Evolutionary conservation across 92 coral and sea anemone species (phyloP).

Genomic region (Heteractis magnifica): DNA sequence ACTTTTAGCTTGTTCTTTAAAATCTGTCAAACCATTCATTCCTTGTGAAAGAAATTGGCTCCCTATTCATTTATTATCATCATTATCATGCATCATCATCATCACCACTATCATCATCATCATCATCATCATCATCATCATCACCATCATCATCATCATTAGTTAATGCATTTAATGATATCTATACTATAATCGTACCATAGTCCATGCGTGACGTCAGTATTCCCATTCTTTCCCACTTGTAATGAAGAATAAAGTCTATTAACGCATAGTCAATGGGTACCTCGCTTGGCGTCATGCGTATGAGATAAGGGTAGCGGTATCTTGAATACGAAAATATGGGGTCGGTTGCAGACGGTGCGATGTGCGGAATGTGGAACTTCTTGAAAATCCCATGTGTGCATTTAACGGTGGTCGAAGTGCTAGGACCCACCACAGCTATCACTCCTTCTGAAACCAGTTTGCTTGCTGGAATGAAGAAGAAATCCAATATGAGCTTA

Average conservation of each 20-base stretch:
- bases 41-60: conserved; percentile 23
- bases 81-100: neutral
- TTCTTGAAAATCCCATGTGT: conserved; percentile 53
- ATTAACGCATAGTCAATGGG: conserved; percentile 30
- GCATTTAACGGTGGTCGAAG: conserved; percentile 68
- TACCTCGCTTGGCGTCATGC: conserved; percentile 56
- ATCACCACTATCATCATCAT: no score
- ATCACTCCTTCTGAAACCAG: conserved; percentile 70
- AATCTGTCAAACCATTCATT: conserved; percentile 61
- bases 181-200: conserved; percentile 44
- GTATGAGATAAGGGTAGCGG: conserved; percentile 56
- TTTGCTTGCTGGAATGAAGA: conserved; percentile 48
- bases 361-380: conserved; percentile 62
- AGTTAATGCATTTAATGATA: no score
- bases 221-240: conserved; percentile 74
- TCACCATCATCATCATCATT: no score
- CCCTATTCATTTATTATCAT: no score
- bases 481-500: neutral
- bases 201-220: conserved; percentile 66
- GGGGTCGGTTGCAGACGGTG: conserved; percentile 70
- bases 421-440: conserved; percentile 72
- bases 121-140: no score
- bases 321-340: conserved; percentile 37
- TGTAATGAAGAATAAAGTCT: conserved; percentile 33
- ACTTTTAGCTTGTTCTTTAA: conserved; percentile 37